Conservation (phyloP, 2,113 vertebrate genomes). For the Seriola dumerili region DNA sequence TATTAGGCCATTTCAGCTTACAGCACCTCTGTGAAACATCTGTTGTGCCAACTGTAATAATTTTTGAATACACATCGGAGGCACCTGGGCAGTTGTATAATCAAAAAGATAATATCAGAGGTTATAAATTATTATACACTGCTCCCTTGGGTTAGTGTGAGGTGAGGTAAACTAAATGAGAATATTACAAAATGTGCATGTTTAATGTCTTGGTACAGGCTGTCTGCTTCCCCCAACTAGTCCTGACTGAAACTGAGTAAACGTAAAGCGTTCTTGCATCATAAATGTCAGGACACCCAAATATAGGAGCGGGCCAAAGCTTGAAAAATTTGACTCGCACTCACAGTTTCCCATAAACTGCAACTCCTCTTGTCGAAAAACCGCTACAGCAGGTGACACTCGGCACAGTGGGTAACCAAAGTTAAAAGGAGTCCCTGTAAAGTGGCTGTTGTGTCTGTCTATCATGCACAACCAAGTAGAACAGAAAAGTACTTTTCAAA, state of each 20-base stretch:
- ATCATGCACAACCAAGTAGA: too few species aligned
- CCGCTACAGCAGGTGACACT: too few species aligned
- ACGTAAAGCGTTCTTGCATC: background rate
- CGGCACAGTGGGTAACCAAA: background rate
- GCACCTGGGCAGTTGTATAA: background rate
- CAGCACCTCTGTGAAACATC: background rate
- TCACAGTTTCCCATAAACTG: too few species aligned
- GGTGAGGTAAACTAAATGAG: background rate
- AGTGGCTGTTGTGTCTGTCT: background rate
- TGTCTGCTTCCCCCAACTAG: too few species aligned
- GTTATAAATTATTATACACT: background rate
- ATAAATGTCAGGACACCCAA: too few species aligned
- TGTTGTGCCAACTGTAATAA: background rate
- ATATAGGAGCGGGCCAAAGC: too few species aligned
- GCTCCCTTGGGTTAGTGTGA: background rate
- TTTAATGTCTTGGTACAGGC: too few species aligned
- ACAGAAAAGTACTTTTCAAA: too few species aligned
- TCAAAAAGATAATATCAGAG: background rate
- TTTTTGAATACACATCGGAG: background rate
- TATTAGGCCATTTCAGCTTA: background rate
- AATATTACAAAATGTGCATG: background rate
- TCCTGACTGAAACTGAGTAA: too few species aligned
- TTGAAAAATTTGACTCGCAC: too few species aligned
- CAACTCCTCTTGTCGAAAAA: too few species aligned
- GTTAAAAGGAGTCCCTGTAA: background rate